phyloP scores from a whole-genome alignment of 2,797 vertebrate genomes.

The Etheostoma nigrum region DNA sequence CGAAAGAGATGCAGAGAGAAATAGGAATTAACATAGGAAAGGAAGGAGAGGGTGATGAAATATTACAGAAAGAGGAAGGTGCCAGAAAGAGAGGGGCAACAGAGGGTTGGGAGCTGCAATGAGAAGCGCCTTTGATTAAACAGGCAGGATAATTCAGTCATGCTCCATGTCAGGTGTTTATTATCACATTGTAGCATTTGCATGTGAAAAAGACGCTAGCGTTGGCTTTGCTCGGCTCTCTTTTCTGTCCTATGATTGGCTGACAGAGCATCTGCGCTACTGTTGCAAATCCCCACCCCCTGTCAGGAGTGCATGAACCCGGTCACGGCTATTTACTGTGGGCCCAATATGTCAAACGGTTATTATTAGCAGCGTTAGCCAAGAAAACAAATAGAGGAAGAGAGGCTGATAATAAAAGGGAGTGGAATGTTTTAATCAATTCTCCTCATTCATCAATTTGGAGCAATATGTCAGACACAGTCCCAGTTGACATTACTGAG shows the following conservation, averaged over 20 bases:
- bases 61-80: constrained; percentile 16
- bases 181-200: constrained; percentile 88
- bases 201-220: constrained; percentile 85
- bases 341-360: constrained; percentile 81
- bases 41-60: constrained; percentile 31
- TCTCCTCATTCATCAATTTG: constrained; percentile 76
- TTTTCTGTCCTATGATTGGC: constrained; percentile 65
- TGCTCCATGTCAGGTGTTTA: constrained; percentile 88
- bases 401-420: constrained; percentile 75
- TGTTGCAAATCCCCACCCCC: constrained; percentile 73
- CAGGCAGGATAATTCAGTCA: constrained; percentile 85
- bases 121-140: constrained; percentile 80
- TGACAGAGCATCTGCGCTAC: constrained; percentile 73
- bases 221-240: constrained; percentile 58
- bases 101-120: constrained; percentile 50
- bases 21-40: constrained; percentile 11
- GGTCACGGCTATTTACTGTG: constrained; percentile 76
- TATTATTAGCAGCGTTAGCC: constrained; percentile 80
- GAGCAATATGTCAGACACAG: constrained; percentile 59
- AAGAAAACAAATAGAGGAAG: constrained; percentile 77
- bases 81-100: constrained; percentile 33
- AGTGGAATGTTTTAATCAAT: constrained; percentile 78
- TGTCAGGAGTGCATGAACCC: constrained; percentile 76
- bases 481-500: constrained; percentile 41
- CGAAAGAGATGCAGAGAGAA: not conserved